These are phyloP conservation scores for Echinops telfairi DNA, from an alignment of 2,113 vertebrate genomes.

Conservation along the genomic window DNA sequence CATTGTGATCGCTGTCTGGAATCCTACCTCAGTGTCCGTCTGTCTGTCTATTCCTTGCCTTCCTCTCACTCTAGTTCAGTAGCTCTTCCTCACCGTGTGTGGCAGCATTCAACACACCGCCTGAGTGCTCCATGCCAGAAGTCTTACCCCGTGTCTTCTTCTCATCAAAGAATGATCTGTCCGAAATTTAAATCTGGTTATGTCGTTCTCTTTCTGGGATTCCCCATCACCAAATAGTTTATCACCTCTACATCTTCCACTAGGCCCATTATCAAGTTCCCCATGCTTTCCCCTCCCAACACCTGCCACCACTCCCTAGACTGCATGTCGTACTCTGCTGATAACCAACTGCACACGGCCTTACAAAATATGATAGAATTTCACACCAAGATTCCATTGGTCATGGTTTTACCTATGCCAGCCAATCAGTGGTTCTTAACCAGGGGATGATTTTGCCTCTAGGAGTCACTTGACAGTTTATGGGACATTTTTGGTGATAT, in stretches of 20 bases:
- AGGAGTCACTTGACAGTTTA: background rate
- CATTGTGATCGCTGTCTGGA: background rate
- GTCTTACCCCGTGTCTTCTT: background rate
- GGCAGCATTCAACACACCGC: too few relatives aligned
- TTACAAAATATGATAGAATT: background rate
- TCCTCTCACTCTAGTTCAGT: background rate
- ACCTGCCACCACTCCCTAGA: background rate
- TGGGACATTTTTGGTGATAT: background rate
- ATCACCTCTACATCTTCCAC: too few relatives aligned
- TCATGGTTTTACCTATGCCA: background rate
- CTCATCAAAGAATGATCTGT: background rate
- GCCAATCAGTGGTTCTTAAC: background rate
- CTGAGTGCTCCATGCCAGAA: too few relatives aligned
- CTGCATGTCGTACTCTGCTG: background rate
- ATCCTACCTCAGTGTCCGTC: background rate
- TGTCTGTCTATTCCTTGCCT: background rate
- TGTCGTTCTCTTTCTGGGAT: background rate
- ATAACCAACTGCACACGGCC: background rate
- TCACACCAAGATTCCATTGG: background rate
- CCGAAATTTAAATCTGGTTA: slow-evolving; percentile 1
- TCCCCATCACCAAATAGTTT: background rate
- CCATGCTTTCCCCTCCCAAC: background rate
- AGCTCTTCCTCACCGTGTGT: background rate
- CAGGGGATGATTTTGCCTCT: background rate
- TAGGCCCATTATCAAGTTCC: background rate